Percentiles rank a stretch among this genome's conserved stretches.
Conservation (phyloP, 2,888 invertebrate species). For the Hoplodrina blanda region DNA sequence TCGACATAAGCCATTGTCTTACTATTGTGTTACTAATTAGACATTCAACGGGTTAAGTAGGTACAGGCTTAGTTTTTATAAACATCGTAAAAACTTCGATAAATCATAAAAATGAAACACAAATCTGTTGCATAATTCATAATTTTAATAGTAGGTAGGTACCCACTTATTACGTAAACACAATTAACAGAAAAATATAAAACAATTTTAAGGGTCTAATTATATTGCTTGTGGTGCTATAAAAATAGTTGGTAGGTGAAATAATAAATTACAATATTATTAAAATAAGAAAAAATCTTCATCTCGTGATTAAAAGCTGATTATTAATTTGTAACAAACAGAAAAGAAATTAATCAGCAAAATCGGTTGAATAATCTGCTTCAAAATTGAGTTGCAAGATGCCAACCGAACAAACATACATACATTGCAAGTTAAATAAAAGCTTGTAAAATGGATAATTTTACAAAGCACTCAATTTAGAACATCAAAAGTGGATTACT, state of each 20-base stretch:
- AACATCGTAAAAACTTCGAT: constrained; percentile 28
- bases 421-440: no score
- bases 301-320: constrained; percentile 26
- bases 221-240: constrained; percentile 15
- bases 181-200: constrained; percentile 20
- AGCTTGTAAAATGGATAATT: background rate
- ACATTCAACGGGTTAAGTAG: no score
- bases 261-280: background rate
- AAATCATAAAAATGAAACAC: constrained; percentile 12
- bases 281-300: constrained; percentile 1
- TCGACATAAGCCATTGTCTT: no score
- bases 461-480: constrained; percentile 17
- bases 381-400: no score
- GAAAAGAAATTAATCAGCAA: constrained; percentile 24
- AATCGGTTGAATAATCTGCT: no score
- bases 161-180: constrained; percentile 1
- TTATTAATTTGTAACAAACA: constrained; percentile 12
- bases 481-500: background rate
- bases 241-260: constrained; percentile 36
- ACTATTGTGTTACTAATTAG: no score
- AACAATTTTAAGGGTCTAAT: constrained; percentile 37
- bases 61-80: constrained; percentile 14
- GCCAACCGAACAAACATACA: no score
- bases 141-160: constrained; percentile 3
- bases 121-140: constrained; percentile 30